These are phyloP conservation scores for Turnix velox DNA, from an alignment of 2,113 vertebrate genomes.

Conservation along the genomic window DNA sequence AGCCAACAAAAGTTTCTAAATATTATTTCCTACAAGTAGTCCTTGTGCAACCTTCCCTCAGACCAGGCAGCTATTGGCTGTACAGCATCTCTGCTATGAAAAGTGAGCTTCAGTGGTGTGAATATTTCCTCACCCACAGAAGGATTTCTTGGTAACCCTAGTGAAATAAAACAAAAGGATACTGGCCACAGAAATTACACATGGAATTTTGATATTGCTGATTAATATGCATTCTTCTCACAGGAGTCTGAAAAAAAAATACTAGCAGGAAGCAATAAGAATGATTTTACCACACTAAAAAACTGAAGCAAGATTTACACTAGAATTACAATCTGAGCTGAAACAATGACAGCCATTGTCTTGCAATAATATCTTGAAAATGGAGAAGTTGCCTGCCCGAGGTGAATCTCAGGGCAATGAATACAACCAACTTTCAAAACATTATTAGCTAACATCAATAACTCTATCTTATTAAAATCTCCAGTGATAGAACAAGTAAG, in stretches of 20 bases:
- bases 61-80: not conserved
- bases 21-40: not conserved
- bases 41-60: not conserved
- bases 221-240: not conserved
- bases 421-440: conserved; percentile 51
- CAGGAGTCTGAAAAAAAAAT: not conserved
- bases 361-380: conserved; percentile 63
- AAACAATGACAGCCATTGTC: conserved; percentile 56
- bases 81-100: not conserved
- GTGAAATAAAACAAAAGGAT: conserved; percentile 8
- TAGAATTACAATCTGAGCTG: conserved; percentile 34
- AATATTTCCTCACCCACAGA: not conserved
- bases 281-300: not conserved
- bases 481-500: conserved; percentile 32
- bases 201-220: not conserved
- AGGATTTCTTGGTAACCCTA: not conserved
- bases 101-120: not conserved
- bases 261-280: not conserved
- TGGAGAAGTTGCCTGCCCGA: conserved; percentile 59
- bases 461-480: conserved; percentile 56
- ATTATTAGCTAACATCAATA: conserved; percentile 45
- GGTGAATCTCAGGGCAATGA: conserved; percentile 62
- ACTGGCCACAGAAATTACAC: not conserved
- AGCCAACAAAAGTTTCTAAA: not conserved
- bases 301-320: not conserved